Base-by-base conservation (phyloP, 2,797 vertebrate species). In the Chrosomus eos region DNA sequence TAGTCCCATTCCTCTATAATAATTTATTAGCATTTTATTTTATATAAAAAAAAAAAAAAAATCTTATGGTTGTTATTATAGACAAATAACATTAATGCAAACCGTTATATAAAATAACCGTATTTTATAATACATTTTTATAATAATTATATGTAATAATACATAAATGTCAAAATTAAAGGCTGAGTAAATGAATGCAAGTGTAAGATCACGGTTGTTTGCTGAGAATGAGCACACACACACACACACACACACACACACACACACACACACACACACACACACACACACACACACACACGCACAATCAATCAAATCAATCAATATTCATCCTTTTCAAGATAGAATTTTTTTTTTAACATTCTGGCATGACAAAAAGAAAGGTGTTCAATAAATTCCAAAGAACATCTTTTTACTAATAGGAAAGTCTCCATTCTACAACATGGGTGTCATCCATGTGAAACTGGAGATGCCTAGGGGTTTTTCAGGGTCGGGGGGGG, bases 401-500 rank as follows among this genome's bases (percentile, higher is more conserved):
- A 87, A 90, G 89, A 91, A 90, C 85, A 88, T 88, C 87, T 90
- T 88, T 90, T 87, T 88, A 88, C 90, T 93, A 94, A 95, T 93
- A 88, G 89, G 85, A 91, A 92, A 91, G 89, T 91, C 89, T 91
- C 85, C 31, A 38, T 86, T 91, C 84, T 85, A 81, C 38, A 88
- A 90, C 73, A 92, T 89, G 87, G 82, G 87, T 92, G 91, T 93
- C 92, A 93, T 94, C 94, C 93, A 92, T 89, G 91, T 93, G 91
- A 92, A 94, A 94, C 91, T 93, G 92, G 92, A 90, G 87, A 91
- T 77, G 88, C 92, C 88, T 90, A 88, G 90, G 91, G 92, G 90
- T 92, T 90, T 92, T 93, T 92, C 21, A 43, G 90, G 92, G 92
- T 58, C 45, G 89, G 88, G 64, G 74, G 78, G 71, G 85, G 58